Percentiles rank a stretch among this genome's conserved stretches.
These are phyloP conservation scores for Oscheius sp. DNA, from an alignment of 1,140 invertebrate genomes.

Conservation along the genomic window DNA sequence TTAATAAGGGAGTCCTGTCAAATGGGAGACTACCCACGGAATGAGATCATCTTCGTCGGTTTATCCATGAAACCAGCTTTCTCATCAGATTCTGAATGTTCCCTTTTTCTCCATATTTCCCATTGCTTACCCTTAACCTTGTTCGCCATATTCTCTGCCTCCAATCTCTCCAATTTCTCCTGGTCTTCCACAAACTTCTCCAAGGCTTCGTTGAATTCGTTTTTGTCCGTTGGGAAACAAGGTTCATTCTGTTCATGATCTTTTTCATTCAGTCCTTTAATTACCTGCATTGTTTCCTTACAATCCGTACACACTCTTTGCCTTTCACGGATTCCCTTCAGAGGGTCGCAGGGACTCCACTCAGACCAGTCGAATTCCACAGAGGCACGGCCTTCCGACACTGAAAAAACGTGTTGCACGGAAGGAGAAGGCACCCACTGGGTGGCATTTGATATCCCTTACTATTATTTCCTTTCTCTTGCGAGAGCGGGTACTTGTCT, in stretches of 20 bases:
- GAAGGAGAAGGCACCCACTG: too few relatives aligned
- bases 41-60: not conserved
- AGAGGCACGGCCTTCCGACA: not conserved
- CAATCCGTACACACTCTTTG: slow-evolving; percentile 20
- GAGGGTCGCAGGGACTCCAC: slow-evolving; percentile 19
- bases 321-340: not conserved
- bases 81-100: not conserved
- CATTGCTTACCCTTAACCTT: not conserved
- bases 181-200: slow-evolving; percentile 26
- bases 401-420: too few relatives aligned
- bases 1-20: too few relatives aligned
- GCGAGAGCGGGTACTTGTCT: too few relatives aligned
- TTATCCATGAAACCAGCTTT: not conserved
- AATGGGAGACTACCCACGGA: not conserved
- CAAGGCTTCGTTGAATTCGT: slow-evolving; percentile 15
- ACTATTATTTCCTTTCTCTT: too few relatives aligned
- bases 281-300: slow-evolving; percentile 29
- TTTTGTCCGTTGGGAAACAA: slow-evolving; percentile 12
- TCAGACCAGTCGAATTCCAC: slow-evolving; percentile 27
- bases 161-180: not conserved
- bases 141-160: not conserved
- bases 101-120: too few relatives aligned
- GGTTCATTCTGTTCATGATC: slow-evolving; percentile 9
- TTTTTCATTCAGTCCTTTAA: not conserved
- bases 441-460: too few relatives aligned